phyloP scores from a whole-genome alignment of 2,113 vertebrate species.

The Abramis brama region DNA sequence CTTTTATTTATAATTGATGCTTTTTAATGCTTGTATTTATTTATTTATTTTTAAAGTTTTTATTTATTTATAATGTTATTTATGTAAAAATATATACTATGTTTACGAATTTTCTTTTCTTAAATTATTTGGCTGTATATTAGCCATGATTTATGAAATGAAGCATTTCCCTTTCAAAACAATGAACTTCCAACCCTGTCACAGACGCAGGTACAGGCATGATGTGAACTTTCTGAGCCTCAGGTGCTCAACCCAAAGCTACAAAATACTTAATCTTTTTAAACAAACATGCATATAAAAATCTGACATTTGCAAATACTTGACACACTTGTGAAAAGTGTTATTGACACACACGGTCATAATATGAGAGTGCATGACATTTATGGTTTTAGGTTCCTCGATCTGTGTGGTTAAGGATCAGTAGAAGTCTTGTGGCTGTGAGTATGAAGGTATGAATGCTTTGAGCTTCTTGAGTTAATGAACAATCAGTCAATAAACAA shows the following conservation, averaged over 20 bases:
- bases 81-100: neutral
- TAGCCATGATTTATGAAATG: neutral
- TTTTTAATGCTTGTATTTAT: neutral
- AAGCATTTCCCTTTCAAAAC: conserved; percentile 41
- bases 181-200: conserved; percentile 56
- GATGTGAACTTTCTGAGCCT: conserved; percentile 11
- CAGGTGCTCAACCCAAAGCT: neutral
- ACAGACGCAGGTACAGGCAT: conserved; percentile 52
- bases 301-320: neutral
- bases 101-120: neutral
- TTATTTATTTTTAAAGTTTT: no score
- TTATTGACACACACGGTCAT: neutral
- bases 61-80: neutral
- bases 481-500: neutral
- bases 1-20: neutral
- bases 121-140: neutral
- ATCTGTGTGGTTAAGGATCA: neutral
- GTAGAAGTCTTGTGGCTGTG: neutral
- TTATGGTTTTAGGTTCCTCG: neutral
- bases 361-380: neutral
- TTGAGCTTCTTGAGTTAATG: neutral
- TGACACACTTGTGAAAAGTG: neutral
- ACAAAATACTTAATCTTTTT: neutral
- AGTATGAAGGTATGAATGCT: neutral
- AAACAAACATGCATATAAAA: neutral